phyloP scores from a whole-genome alignment of 2,888 invertebrate genomes.

The Leptinotarsa haldemani region DNA sequence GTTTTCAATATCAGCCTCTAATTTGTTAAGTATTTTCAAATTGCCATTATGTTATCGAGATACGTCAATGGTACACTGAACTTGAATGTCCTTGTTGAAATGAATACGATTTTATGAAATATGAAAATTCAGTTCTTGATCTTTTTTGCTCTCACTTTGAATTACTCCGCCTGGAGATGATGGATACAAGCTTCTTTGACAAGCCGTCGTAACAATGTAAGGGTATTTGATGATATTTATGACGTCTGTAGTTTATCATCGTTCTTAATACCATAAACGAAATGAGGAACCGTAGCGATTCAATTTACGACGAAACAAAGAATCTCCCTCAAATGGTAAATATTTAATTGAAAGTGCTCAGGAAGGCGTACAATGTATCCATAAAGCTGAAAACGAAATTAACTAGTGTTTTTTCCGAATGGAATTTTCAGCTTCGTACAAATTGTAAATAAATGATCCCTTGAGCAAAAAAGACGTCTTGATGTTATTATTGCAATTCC shows the following conservation, averaged over 20 bases:
- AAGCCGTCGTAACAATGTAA: not conserved
- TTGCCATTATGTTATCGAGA: no score
- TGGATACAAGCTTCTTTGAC: no score
- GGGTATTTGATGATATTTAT: not conserved
- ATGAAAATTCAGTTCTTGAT: no score
- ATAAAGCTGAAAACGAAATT: conserved; percentile 19
- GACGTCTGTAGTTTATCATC: not conserved
- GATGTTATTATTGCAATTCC: conserved; percentile 25
- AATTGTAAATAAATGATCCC: conserved; percentile 24
- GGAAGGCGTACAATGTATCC: conserved; percentile 9
- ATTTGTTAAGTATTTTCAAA: no score
- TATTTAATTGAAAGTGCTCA: conserved; percentile 22
- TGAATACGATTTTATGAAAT: no score
- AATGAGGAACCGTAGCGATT: conserved; percentile 8
- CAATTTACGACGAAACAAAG: conserved; percentile 19
- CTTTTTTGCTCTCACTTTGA: no score
- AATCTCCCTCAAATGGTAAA: conserved; percentile 6
- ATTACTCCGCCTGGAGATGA: no score
- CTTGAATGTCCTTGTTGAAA: no score
- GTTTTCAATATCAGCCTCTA: no score
- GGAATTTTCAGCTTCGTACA: conserved; percentile 24
- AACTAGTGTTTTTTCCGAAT: conserved; percentile 10
- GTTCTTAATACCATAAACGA: not conserved
- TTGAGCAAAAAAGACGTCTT: conserved; percentile 12
- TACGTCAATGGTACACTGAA: no score